Base-by-base conservation (phyloP, 2,888 invertebrate species). In the Morpho helenor region DNA sequence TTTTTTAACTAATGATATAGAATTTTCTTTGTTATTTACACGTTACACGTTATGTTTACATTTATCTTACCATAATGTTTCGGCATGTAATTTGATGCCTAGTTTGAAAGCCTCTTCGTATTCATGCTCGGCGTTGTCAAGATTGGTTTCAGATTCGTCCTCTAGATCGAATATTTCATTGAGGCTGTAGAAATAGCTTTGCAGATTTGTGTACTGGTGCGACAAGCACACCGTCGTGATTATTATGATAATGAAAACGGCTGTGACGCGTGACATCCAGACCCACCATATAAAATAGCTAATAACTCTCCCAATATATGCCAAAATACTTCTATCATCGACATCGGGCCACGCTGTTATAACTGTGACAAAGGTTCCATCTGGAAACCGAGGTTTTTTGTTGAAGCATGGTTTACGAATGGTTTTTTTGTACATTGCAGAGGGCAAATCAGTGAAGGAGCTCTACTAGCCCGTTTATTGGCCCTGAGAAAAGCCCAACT, bases 311-410 rank as follows among this genome's bases (percentile, higher is more conserved):
- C 52, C 63, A 0, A 66, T 5, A 39, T 69, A 56, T 0, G 80
- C 76, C 0, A 49, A 7, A 0, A 4, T 4, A 2, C 77, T 72
- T 0, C 9, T 55, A 16, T 82, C 77, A 0, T 64, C 60, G 0
- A 72, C 66, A 5, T 77, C 72, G 0, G 83, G 83, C 80, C 80
- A 84, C 1, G 65, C 71, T 3, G 76, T 74, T 10, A 84, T 66
- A 2, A 82, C 57, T 2, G 75, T 76, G 3, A 68, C 72, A 53
- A 81, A 81, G 9, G 72, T 66, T 4, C 69, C 68, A 40, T 54
- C 70, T 71, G 48, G 8, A 45, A 47, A 10, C 23, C n/a, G 16
- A 10, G 23, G 3, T 31, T 31, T 31, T 31, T 31, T 31, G 0
- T 2, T 31, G 4, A 31, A 31, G 0, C 3, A 31, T 31, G 0